Evolutionary conservation across 2,888 invertebrate genomes (phyloP).

Genomic region (Dynastes tityus): DNA sequence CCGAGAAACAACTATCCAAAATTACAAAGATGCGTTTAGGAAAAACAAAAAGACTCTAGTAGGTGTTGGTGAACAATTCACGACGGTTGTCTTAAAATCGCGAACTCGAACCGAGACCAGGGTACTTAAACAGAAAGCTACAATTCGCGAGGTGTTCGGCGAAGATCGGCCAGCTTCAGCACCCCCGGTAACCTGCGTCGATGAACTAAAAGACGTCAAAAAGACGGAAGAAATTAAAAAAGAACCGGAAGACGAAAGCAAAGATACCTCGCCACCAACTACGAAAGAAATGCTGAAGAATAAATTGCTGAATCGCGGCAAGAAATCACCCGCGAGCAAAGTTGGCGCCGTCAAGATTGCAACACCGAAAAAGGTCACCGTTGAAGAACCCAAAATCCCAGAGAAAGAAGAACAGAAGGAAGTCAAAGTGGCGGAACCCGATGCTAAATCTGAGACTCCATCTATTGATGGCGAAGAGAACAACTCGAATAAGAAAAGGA

Average conservation of each 20-base stretch:
- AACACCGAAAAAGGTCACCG: slow-evolving; percentile 38
- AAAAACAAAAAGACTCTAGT: slow-evolving; percentile 76
- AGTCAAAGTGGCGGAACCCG: slow-evolving; percentile 67
- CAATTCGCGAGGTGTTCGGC: slow-evolving; percentile 88
- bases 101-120: slow-evolving; percentile 84
- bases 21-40: slow-evolving; percentile 79
- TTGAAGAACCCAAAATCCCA: slow-evolving; percentile 49
- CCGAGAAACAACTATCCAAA: slow-evolving; percentile 79
- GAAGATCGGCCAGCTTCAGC: slow-evolving; percentile 87
- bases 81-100: slow-evolving; percentile 81
- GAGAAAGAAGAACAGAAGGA: slow-evolving; percentile 61
- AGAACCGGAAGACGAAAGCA: slow-evolving; percentile 72
- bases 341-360: slow-evolving; percentile 9
- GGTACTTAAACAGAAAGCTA: slow-evolving; percentile 81
- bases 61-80: slow-evolving; percentile 77
- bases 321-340: slow-evolving; percentile 53
- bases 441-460: slow-evolving; percentile 65
- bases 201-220: slow-evolving; percentile 63
- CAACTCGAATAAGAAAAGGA: slow-evolving; percentile 69
- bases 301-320: slow-evolving; percentile 59
- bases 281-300: slow-evolving; percentile 60
- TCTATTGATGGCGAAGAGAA: slow-evolving; percentile 66
- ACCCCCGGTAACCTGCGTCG: slow-evolving; percentile 79
- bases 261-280: slow-evolving; percentile 56
- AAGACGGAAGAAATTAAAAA: slow-evolving; percentile 66